Conservation (phyloP, 2,888 invertebrate genomes). For the Drosophila greeni region DNA sequence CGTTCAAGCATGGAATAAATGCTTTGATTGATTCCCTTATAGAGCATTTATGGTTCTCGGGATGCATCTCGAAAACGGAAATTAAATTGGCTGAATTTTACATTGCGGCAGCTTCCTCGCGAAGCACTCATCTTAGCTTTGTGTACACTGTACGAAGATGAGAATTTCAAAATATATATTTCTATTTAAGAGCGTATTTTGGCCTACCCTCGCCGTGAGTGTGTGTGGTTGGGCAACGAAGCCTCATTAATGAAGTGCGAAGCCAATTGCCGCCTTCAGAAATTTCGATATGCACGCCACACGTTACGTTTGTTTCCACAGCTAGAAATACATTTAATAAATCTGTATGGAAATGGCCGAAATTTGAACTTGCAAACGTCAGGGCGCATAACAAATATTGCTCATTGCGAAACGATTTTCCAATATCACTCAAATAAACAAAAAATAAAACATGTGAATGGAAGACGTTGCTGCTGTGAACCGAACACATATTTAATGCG, state of each 20-base stretch:
- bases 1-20: conserved; percentile 16
- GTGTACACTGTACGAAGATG: conserved; percentile 3
- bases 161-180: conserved; percentile 8
- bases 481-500: conserved; percentile 35
- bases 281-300: conserved; percentile 31
- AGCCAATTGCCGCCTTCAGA: conserved; percentile 61
- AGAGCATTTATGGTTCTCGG: conserved; percentile 14
- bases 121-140: conserved; percentile 5
- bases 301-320: neutral
- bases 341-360: conserved; percentile 14
- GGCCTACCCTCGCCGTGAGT: neutral
- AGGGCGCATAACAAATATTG: conserved; percentile 31
- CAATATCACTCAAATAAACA: conserved; percentile 61
- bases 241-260: conserved; percentile 66
- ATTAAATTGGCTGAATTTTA: conserved; percentile 38
- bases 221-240: conserved; percentile 33
- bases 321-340: conserved; percentile 11
- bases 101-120: neutral
- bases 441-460: conserved; percentile 33
- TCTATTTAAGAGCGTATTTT: conserved; percentile 46
- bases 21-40: conserved; percentile 43
- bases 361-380: conserved; percentile 53
- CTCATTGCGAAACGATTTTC: conserved; percentile 42
- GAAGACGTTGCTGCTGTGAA: neutral
- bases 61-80: conserved; percentile 37